Evolutionary conservation across 2,888 invertebrate species (phyloP).

Genomic region (Agelastica alni): DNA sequence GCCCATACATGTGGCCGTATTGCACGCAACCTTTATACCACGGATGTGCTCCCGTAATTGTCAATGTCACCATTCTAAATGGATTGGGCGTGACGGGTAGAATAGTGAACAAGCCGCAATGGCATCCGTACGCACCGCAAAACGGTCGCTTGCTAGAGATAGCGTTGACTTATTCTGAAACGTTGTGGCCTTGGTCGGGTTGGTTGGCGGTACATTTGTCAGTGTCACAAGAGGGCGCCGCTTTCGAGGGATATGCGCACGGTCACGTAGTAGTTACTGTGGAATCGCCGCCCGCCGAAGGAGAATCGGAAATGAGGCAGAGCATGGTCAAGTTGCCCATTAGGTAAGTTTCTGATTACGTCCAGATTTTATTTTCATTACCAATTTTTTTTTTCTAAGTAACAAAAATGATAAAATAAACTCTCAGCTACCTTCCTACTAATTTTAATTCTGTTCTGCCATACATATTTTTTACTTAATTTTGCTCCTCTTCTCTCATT

Average conservation of each 20-base stretch:
- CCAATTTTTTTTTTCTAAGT: no score
- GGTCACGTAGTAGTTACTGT: slow-evolving; percentile 82
- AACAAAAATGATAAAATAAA: no score
- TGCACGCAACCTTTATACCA: slow-evolving; percentile 93
- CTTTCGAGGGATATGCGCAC: slow-evolving; percentile 79
- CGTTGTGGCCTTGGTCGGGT: slow-evolving; percentile 97
- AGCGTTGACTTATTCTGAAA: slow-evolving; percentile 75
- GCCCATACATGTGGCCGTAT: slow-evolving; percentile 99
- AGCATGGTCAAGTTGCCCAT: slow-evolving; percentile 68
- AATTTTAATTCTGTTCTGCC: no score
- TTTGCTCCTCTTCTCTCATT: no score
- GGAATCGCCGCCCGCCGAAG: slow-evolving; percentile 74
- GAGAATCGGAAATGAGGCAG: slow-evolving; percentile 62
- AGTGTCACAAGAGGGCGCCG: slow-evolving; percentile 66
- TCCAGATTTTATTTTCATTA: no score
- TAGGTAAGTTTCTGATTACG: slow-evolving; percentile 39
- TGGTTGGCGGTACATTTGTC: slow-evolving; percentile 84
- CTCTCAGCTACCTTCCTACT: no score
- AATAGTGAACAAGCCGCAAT: slow-evolving; percentile 71
- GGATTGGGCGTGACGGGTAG: slow-evolving; percentile 89
- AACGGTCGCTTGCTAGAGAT: slow-evolving; percentile 76
- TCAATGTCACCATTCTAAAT: slow-evolving; percentile 93
- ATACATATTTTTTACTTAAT: no score
- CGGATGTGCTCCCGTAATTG: slow-evolving; percentile 83
- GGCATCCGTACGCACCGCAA: slow-evolving; percentile 88